phyloP scores from a whole-genome alignment of 2,113 vertebrate species.

The Bolborhynchus lineola region DNA sequence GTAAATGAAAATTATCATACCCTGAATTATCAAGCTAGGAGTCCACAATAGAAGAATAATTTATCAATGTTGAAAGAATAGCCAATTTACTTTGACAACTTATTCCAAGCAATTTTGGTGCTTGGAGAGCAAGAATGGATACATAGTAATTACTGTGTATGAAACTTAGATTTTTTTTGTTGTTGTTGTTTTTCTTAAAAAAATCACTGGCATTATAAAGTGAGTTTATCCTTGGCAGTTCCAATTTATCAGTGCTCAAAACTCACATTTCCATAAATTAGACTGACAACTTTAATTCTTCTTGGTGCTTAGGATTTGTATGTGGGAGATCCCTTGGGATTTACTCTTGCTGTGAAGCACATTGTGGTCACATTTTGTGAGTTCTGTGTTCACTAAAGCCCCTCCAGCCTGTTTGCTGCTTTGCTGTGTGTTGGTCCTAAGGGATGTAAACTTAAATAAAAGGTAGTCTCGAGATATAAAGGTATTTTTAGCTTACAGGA shows the following conservation, averaged over 20 bases:
- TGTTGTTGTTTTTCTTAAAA: constrained; percentile 8
- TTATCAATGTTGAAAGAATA: constrained; percentile 68
- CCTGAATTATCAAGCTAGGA: constrained; percentile 49
- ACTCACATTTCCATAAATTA: constrained; percentile 49
- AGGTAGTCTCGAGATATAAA: constrained; percentile 59
- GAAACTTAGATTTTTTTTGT: constrained; percentile 44
- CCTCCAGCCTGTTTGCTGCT: constrained; percentile 60
- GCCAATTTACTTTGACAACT: constrained; percentile 65
- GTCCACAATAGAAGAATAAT: constrained; percentile 63
- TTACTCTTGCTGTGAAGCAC: constrained; percentile 59
- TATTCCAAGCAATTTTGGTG: constrained; percentile 57
- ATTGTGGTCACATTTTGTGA: constrained; percentile 68
- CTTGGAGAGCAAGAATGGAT: neutral
- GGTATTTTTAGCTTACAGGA: constrained; percentile 66
- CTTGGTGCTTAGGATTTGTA: constrained; percentile 39
- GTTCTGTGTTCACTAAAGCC: constrained; percentile 62
- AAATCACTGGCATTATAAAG: constrained; percentile 1
- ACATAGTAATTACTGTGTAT: constrained; percentile 40
- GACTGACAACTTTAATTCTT: constrained; percentile 50
- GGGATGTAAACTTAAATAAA: constrained; percentile 70
- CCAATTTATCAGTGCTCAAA: constrained; percentile 19
- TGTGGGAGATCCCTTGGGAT: constrained; percentile 36
- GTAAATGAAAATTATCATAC: constrained; percentile 54
- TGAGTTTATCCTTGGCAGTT: constrained; percentile 36
- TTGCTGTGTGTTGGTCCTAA: constrained; percentile 50